A percentile compares a stretch with the other conserved stretches of the same genome.
Conservation (phyloP, 2,888 invertebrate species). For the Eutolmus rufibarbis region DNA sequence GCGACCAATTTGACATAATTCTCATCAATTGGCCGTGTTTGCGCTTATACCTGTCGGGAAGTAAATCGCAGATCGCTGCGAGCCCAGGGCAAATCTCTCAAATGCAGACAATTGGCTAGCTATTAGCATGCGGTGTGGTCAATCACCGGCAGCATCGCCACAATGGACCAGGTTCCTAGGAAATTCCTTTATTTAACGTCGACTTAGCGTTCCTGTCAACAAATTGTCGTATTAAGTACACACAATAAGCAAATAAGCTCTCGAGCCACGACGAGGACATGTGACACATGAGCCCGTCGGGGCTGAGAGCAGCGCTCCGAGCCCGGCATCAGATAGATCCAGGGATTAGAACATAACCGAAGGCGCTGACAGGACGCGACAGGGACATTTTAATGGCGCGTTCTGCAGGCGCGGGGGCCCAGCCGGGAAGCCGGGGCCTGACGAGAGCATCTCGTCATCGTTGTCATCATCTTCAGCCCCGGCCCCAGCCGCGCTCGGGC, state of each 20-base stretch:
- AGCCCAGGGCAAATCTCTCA: background rate
- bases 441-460: conserved; percentile 39
- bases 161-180: conserved; percentile 3
- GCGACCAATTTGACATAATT: conserved; percentile 44
- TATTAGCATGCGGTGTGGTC: conserved; percentile 47
- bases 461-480: conserved; percentile 27
- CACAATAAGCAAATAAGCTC: conserved; percentile 47
- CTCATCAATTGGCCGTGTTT: conserved; percentile 44
- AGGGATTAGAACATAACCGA: conserved; percentile 16
- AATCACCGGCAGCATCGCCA: conserved; percentile 41
- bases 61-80: background rate
- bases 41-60: conserved; percentile 32
- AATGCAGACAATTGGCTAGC: conserved; percentile 39
- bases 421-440: background rate
- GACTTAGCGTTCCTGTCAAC: conserved; percentile 46
- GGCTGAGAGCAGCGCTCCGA: background rate
- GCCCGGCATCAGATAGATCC: conserved; percentile 17
- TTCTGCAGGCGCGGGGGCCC: background rate
- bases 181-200: conserved; percentile 40
- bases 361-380: conserved; percentile 37
- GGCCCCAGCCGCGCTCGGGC: background rate
- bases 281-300: background rate
- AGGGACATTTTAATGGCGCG: conserved; percentile 41
- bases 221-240: conserved; percentile 48
- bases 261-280: background rate